A percentile compares a stretch with the other conserved stretches of the same genome.
Evolutionary conservation across 2,888 invertebrate species (phyloP).

Genomic region (Conomelus anceps): DNA sequence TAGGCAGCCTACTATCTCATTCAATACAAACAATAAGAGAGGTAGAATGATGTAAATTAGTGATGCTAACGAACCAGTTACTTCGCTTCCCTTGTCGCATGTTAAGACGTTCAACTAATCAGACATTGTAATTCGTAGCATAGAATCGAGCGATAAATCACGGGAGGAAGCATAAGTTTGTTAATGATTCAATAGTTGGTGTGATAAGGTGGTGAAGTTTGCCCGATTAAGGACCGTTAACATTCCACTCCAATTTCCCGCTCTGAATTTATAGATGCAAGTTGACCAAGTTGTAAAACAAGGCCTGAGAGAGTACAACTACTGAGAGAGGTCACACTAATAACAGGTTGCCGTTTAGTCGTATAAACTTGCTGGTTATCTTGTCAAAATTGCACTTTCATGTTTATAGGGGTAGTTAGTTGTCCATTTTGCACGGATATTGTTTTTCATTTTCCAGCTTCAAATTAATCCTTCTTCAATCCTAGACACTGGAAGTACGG

Average conservation of each 20-base stretch:
- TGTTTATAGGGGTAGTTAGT: not conserved
- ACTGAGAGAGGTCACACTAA: not conserved
- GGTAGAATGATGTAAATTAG: not conserved
- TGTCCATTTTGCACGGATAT: not conserved
- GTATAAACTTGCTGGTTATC: not conserved
- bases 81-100: not conserved
- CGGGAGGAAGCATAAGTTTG: not conserved
- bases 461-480: not conserved
- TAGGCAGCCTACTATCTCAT: too few species aligned
- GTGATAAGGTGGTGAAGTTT: not conserved
- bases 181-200: not conserved
- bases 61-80: not conserved
- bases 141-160: not conserved
- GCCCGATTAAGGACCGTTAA: not conserved
- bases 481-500: not conserved
- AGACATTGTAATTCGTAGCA: not conserved
- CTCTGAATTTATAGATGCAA: not conserved
- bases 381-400: not conserved
- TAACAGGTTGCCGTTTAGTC: not conserved
- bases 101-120: not conserved
- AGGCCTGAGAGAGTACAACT: not conserved
- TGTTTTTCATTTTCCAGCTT: not conserved
- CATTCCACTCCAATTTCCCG: not conserved
- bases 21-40: too few species aligned
- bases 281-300: not conserved